Evolutionary conservation across 1,140 invertebrate species (phyloP).

Genomic region (Brachionus plicatilis): DNA sequence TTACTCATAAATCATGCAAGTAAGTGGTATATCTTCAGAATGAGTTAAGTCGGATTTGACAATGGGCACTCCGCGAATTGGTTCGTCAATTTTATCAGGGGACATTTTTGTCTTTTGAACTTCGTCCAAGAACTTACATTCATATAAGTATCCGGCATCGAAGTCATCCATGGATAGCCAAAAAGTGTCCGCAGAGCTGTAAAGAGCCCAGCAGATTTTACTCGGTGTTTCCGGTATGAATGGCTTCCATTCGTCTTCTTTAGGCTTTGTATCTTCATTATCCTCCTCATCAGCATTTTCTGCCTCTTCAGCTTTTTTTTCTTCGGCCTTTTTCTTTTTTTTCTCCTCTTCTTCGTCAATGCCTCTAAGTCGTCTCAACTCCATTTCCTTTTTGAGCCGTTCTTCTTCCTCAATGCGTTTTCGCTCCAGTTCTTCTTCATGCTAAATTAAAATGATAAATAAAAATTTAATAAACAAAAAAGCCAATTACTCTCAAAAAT

Average conservation of each 20-base stretch:
- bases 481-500: slow-evolving; percentile 47
- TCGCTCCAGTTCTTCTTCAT: slow-evolving; percentile 54
- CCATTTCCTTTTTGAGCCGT: slow-evolving; percentile 57
- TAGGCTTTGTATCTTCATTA: slow-evolving; percentile 40
- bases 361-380: slow-evolving; percentile 40
- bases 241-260: slow-evolving; percentile 51
- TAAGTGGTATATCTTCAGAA: slow-evolving; percentile 48
- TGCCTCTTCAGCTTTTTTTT: slow-evolving; percentile 42
- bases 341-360: slow-evolving; percentile 46
- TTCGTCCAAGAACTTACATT: slow-evolving; percentile 57
- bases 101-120: slow-evolving; percentile 19
- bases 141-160: slow-evolving; percentile 70
- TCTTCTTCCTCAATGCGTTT: slow-evolving; percentile 57
- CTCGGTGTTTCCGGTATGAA: slow-evolving; percentile 52
- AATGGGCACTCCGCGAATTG: slow-evolving; percentile 48
- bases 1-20: slow-evolving; percentile 52
- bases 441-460: slow-evolving; percentile 43
- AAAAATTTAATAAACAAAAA: neutral
- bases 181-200: slow-evolving; percentile 48
- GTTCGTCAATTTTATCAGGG: slow-evolving; percentile 46
- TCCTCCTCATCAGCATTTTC: slow-evolving; percentile 27
- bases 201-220: slow-evolving; percentile 51
- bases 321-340: slow-evolving; percentile 43
- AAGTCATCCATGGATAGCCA: slow-evolving; percentile 61
- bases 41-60: slow-evolving; percentile 44